Conservation (phyloP, 2,113 vertebrate species). For the Mus spicilegus region DNA sequence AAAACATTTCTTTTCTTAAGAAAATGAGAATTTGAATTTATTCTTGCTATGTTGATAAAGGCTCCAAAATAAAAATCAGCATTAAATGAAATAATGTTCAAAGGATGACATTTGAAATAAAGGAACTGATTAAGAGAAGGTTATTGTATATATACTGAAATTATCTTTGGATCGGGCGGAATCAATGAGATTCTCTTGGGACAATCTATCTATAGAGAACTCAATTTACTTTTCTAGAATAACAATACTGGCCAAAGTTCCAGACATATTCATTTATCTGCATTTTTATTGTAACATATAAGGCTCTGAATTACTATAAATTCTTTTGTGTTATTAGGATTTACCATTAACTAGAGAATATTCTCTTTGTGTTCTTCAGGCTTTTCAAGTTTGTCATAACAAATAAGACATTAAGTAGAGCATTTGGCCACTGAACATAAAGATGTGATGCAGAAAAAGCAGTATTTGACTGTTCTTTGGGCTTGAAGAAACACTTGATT, state of each 20-base stretch:
- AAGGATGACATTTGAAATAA: neutral
- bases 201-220: neutral
- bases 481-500: neutral
- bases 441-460: rapidly evolving
- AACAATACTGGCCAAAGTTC: neutral
- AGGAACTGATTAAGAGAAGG: neutral
- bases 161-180: neutral
- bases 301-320: neutral
- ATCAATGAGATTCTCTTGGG: neutral
- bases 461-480: neutral
- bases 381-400: neutral
- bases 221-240: neutral
- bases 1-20: neutral
- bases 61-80: neutral
- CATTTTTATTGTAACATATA: neutral
- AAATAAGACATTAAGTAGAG: neutral
- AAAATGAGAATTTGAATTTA: neutral
- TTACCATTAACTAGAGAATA: too few relatives aligned
- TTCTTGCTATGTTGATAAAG: neutral
- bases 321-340: neutral
- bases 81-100: neutral
- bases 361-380: neutral
- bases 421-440: neutral
- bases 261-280: neutral
- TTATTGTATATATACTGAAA: neutral